Base-by-base conservation (phyloP, 2,888 invertebrate genomes). In the Drosophila hamatofila region DNA sequence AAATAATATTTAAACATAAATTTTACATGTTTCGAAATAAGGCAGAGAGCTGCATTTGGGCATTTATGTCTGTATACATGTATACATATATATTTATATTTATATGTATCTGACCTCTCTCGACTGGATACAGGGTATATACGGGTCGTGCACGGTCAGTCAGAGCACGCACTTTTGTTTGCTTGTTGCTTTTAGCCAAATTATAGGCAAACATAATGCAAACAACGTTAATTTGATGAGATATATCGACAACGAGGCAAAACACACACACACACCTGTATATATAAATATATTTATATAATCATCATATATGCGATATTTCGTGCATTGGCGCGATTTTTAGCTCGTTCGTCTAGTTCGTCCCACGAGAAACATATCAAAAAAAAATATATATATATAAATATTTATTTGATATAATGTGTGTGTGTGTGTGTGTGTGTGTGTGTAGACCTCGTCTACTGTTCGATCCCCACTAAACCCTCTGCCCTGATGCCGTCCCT, bases 341-440 rank as follows among this genome's bases (percentile, higher is more conserved):
- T 74, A 80, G 81, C 86, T 83, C 63, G 81, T 70, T 88, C 81
- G 78, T 85, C 90, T 86, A 83, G 74, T 89, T 85, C 86, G 84
- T 73, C 86, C 86, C 90, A 86, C 86, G 76, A 86, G 67, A 78
- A 78, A 73, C 49, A 77, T 62, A 81, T 71, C 39, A 56, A 41
- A 41, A 58, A 68, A n/a, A 67, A 57, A 75, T 8, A 76, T 3
- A 23, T 46, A 46, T 35, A 37, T n/a, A 46, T 48, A 27, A 6
- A n/a, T 27, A 48, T 1, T n/a, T 12, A 18, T 48, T 30, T 49
- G 48, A 69, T 60, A 64, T 35, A 67, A 66, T 72, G n/a, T 30
- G 9, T 30, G 30, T 72, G n/a, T 69, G 56, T 70, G n/a, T 70
- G 62, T 88, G 55, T 81, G 44, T 69, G 56, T 70, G n/a, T 70